These are phyloP conservation scores for Agonopterix heracliana DNA, from an alignment of 2,888 invertebrate genomes.

Conservation along the genomic window DNA sequence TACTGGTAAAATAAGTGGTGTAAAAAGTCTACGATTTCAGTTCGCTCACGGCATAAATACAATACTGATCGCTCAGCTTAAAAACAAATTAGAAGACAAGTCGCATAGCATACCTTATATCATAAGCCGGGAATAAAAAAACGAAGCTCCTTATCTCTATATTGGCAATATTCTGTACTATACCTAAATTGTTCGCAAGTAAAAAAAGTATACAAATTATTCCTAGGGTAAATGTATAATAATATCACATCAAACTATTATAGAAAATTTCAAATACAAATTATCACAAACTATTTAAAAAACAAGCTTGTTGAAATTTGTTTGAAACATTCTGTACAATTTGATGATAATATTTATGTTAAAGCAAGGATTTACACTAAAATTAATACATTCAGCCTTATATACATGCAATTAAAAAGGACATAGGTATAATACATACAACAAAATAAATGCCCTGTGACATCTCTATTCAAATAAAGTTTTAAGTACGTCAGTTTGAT, in stretches of 20 bases:
- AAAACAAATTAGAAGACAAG: background rate
- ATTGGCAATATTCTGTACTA: slow-evolving; percentile 44
- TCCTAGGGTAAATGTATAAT: slow-evolving; percentile 6
- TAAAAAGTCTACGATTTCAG: too few species aligned
- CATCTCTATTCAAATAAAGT: slow-evolving; percentile 28
- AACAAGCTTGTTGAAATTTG: too few species aligned
- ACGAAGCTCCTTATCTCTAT: slow-evolving; percentile 46
- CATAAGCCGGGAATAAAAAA: slow-evolving; percentile 11
- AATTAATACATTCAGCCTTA: slow-evolving; percentile 52
- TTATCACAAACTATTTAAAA: too few species aligned
- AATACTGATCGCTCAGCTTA: background rate
- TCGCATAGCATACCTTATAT: slow-evolving; percentile 2
- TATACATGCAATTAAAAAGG: slow-evolving; percentile 50
- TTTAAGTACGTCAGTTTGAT: slow-evolving; percentile 60
- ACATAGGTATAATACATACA: slow-evolving; percentile 33
- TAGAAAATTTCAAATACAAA: background rate
- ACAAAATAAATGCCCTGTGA: slow-evolving; percentile 37
- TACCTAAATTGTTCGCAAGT: slow-evolving; percentile 21
- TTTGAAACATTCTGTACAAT: too few species aligned
- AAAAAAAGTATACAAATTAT: slow-evolving; percentile 9
- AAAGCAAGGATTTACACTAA: slow-evolving; percentile 39
- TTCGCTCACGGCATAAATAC: too few species aligned
- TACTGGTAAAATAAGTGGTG: too few species aligned
- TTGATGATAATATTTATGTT: slow-evolving; percentile 7
- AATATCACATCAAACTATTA: slow-evolving; percentile 3